Percentiles rank a stretch among this genome's conserved stretches.
Conservation (phyloP, 1,140 invertebrate genomes). For the Brachionus plicatilis region DNA sequence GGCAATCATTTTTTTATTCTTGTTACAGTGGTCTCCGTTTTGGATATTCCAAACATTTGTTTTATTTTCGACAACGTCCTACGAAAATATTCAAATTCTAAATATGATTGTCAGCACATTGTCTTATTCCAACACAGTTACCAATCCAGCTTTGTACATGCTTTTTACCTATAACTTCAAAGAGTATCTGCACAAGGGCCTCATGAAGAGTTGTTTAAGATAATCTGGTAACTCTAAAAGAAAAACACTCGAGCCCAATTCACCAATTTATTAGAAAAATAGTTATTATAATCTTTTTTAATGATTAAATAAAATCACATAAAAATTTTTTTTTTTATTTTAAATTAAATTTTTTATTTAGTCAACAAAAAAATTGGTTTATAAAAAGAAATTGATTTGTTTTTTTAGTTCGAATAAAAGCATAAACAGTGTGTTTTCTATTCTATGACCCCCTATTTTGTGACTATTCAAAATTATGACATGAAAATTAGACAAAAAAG, state of each 20-base stretch:
- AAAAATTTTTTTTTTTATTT: no score
- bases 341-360: no score
- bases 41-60: slow-evolving; percentile 25
- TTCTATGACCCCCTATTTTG: no score
- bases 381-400: no score
- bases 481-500: no score
- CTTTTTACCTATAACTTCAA: slow-evolving; percentile 21
- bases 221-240: neutral
- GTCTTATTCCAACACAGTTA: slow-evolving; percentile 24
- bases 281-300: neutral
- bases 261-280: neutral
- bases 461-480: no score
- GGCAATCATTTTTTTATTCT: slow-evolving; percentile 25
- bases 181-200: neutral
- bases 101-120: slow-evolving; percentile 29
- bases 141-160: slow-evolving; percentile 36
- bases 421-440: no score
- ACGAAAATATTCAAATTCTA: slow-evolving; percentile 29
- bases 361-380: no score
- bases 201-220: neutral
- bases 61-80: neutral
- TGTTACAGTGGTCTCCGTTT: slow-evolving; percentile 35
- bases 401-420: no score
- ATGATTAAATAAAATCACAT: neutral
- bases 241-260: neutral